phyloP scores from a whole-genome alignment of 2,113 vertebrate genomes.

The Muscicapa adusta region DNA sequence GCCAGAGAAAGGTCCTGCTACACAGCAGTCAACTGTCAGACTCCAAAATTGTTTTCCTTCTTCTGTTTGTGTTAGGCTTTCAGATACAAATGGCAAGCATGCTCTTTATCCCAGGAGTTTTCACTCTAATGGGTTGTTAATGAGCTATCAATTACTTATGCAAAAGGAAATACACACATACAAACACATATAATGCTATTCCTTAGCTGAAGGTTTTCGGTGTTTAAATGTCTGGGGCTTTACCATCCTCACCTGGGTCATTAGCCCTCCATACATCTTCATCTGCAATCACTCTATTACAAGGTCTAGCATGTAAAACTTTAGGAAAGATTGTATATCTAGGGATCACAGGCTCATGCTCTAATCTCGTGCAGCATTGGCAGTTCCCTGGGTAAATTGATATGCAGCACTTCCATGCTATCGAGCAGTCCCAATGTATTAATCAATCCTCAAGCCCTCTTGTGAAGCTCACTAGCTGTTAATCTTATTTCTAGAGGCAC shows the following conservation, averaged over 20 bases:
- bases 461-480: slow-evolving; percentile 31
- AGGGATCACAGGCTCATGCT: background rate
- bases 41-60: background rate
- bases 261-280: background rate
- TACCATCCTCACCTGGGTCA: background rate
- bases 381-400: background rate
- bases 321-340: background rate
- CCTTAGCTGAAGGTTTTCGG: background rate
- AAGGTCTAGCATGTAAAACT: background rate
- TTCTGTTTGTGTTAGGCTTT: background rate
- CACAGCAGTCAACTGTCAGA: background rate
- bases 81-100: background rate
- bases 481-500: slow-evolving; percentile 45
- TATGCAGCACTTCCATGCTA: background rate
- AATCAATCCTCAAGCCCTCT: slow-evolving; percentile 36
- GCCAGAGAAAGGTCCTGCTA: background rate
- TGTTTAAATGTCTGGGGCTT: background rate
- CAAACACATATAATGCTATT: background rate
- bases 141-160: slow-evolving; percentile 45
- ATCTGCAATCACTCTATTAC: background rate
- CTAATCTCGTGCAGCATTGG: background rate
- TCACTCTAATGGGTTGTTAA: slow-evolving; percentile 28
- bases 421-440: background rate
- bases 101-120: slow-evolving; percentile 23
- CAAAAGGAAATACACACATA: slow-evolving; percentile 1